Evolutionary conservation across 64 coral and sea anemone species (phyloP), one percentile per base, ranked within the genome.

Genomic region (Montipora foliosa): DNA sequence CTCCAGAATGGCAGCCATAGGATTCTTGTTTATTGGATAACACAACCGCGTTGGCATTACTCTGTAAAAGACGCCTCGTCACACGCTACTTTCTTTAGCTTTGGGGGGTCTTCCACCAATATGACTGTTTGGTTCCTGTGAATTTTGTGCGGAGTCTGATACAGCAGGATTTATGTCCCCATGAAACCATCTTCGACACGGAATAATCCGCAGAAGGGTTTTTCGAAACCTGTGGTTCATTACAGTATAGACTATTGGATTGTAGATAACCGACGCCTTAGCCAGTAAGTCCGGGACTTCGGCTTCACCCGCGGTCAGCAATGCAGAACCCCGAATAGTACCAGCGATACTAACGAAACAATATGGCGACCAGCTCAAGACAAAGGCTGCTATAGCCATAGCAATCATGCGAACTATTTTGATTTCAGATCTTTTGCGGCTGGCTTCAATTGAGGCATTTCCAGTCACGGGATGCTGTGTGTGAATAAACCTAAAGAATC

Each of bases 311-410:
- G 64, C 58, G 14, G 81, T 69, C 37, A 96, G 6, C 2, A 89
- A 6, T 3, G 79, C 71, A 22, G 14, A 49, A 8, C 89, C 79
- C 25, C 44, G 44, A 48, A 96, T 61, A 4, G 89, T 89, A 4
- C 87, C 91, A 7, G 75, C 77, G 5, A 96, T 13, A 50, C 95
- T 90, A 0, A 93, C 87, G 15, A 72, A 71, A 69, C 95, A 96
- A 81, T 96, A 96, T 80, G 95, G 90, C 72, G 90, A 84, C 95
- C 95, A 96, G 70, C 95, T 96, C 19, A 96, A 11, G 22, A 93
- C 55, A 46, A 96, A 93, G 13, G 95, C 84, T 10, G 72, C 44
- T 19, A 96, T 24, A 1, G 90, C 51, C 67, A 82, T 47, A 8
- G 50, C 69, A n/a, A 69, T 92, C 76, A 89, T 93, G 45, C 90